Base-by-base conservation (phyloP, 2,888 invertebrate species). In the Drosophila nigricruria region DNA sequence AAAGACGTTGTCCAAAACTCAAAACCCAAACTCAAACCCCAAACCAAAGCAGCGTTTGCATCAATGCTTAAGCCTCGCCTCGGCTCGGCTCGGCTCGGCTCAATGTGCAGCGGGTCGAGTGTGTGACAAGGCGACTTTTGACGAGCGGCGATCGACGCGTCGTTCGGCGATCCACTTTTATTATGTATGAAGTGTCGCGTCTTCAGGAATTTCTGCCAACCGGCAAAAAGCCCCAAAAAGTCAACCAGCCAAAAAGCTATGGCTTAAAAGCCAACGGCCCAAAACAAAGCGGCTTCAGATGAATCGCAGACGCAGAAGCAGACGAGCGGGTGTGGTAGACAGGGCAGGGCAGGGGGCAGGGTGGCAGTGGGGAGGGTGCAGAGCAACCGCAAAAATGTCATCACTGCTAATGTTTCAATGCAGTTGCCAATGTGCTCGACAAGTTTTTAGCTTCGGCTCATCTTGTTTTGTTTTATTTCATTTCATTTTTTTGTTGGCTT, bases 381-480 rank as follows among this genome's bases (percentile, higher is more conserved):
- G 43, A 57, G 40, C 68, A 79, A 91, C 91, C 91, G 86, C 91
- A 91, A 86, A 91, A 91, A 91, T 91, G 91, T 91, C 91, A 91
- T 91, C 91, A 91, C 89, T 90, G 91, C 90, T 91, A 89, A 88
- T 88, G 89, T 89, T 91, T 91, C 90, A 91, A 90, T 90, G 91
- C 85, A 88, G 78, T 86, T 77, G 70, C 69, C 86, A 69, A 62
- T 78, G 77, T 54, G 68, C 68, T 57, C 58, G 70, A 66, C 67
- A 71, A 67, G 62, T 73, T 75, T 70, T 78, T 70, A 68, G 60
- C 65, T 70, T 63, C 58, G 63, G 68, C 79, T 81, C 74, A 84
- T 88, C 79, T 88, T 67, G 66, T 74, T 72, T 45, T 45, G 23
- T 53, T 32, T 61, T 53, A 14, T 49, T 62, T 45, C 53, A 5